These are phyloP conservation scores for Anthonomus grandis DNA, from an alignment of 1,140 invertebrate genomes.

Conservation along the genomic window DNA sequence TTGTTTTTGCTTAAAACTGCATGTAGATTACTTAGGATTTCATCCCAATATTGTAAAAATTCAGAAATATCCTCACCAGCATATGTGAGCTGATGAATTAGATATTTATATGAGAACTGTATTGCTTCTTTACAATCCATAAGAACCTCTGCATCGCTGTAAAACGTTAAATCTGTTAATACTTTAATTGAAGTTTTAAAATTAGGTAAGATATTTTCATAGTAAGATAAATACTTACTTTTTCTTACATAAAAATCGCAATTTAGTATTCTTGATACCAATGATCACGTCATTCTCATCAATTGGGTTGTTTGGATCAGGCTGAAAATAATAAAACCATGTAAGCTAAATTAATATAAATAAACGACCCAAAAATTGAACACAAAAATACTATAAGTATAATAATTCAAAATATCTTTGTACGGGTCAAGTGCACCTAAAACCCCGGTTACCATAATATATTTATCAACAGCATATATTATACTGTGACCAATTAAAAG, in stretches of 20 bases:
- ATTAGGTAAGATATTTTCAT: no score
- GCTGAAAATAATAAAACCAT: slow-evolving; percentile 14
- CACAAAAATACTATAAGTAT: slow-evolving; percentile 23
- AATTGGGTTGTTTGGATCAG: slow-evolving; percentile 15
- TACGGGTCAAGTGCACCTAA: no score
- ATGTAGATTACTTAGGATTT: slow-evolving; percentile 12
- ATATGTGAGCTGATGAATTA: slow-evolving; percentile 41
- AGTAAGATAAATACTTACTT: slow-evolving; percentile 29
- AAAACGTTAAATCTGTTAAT: slow-evolving; percentile 27
- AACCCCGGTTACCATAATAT: no score
- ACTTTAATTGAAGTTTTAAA: no score
- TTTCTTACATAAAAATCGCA: slow-evolving; percentile 39
- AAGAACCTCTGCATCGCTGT: slow-evolving; percentile 37
- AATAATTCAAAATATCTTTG: slow-evolving; percentile 17
- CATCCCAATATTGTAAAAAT: slow-evolving; percentile 13
- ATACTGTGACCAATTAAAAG: no score
- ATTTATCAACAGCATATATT: no score
- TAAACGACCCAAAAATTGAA: no score
- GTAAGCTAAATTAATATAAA: no score
- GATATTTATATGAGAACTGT: slow-evolving; percentile 33
- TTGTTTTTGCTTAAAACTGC: not conserved
- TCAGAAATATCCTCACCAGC: slow-evolving; percentile 28
- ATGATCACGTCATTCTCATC: slow-evolving; percentile 34
- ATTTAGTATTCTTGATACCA: slow-evolving; percentile 36
- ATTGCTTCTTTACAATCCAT: slow-evolving; percentile 39